phyloP scores from a whole-genome alignment of 2,888 invertebrate species.

The Tortricodes alternella region DNA sequence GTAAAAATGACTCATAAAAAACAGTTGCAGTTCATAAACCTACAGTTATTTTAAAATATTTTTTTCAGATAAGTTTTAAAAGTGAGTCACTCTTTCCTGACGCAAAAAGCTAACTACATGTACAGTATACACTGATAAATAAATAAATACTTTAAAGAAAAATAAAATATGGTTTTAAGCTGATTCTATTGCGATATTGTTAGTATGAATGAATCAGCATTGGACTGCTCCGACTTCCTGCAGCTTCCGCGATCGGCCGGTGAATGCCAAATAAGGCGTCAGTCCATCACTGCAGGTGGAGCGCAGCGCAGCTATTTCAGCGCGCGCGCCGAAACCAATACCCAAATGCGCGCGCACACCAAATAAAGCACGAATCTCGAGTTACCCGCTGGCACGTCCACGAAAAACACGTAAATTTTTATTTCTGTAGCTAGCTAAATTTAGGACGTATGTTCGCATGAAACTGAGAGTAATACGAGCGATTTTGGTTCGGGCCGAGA shows the following conservation, averaged over 20 bases:
- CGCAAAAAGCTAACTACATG: no score
- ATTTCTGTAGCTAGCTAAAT: conserved; percentile 80
- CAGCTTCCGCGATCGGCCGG: conserved; percentile 8
- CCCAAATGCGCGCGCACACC: conserved; percentile 71
- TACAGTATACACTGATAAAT: no score
- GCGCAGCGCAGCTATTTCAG: conserved; percentile 38
- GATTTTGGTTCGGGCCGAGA: conserved; percentile 77
- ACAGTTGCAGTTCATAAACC: no score
- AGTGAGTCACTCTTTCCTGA: no score
- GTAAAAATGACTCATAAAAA: no score
- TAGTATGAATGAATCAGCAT: no score
- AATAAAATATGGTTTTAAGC: no score
- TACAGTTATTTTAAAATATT: no score
- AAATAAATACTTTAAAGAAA: no score
- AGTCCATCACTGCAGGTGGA: conserved; percentile 16
- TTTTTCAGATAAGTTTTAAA: no score
- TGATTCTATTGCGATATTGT: no score
- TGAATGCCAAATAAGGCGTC: conserved; percentile 27
- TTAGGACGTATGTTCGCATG: conserved; percentile 70
- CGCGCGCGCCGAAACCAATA: conserved; percentile 72
- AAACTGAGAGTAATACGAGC: conserved; percentile 79
- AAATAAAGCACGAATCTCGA: conserved; percentile 80
- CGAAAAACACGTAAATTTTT: conserved; percentile 80
- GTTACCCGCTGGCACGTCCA: conserved; percentile 72
- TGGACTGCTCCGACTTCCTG: background rate